Evolutionary conservation across 2,113 vertebrate genomes (phyloP).

Genomic region (Eudyptes chrysolophus): DNA sequence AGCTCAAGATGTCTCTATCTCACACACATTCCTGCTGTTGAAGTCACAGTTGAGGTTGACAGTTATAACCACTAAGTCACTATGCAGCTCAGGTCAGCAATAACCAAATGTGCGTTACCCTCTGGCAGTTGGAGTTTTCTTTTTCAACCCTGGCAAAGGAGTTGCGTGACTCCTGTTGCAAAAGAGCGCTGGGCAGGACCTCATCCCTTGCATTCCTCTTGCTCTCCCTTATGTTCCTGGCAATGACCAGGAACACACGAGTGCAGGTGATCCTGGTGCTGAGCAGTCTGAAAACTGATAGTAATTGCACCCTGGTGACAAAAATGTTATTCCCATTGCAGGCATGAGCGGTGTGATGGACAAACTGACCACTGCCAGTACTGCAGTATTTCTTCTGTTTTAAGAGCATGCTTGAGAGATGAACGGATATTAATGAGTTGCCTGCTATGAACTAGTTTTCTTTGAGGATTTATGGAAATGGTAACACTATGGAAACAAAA

Average conservation of each 20-base stretch:
- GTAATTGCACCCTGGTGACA: neutral
- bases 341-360: rapidly evolving
- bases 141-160: neutral
- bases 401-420: neutral
- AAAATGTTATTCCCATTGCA: neutral
- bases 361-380: neutral
- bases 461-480: neutral
- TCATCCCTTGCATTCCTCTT: neutral
- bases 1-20: neutral
- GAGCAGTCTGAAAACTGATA: neutral
- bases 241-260: neutral
- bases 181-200: neutral
- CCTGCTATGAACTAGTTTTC: neutral
- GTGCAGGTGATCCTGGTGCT: neutral
- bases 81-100: slow-evolving; percentile 37
- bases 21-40: neutral
- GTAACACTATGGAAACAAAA: neutral
- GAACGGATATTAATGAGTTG: neutral
- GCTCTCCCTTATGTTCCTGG: neutral
- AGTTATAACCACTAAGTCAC: neutral
- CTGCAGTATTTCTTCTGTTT: neutral
- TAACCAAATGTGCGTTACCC: neutral
- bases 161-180: neutral
- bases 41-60: neutral
- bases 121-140: neutral